Conservation (phyloP, 2,797 vertebrate genomes). For the Neosalanx taihuensis region DNA sequence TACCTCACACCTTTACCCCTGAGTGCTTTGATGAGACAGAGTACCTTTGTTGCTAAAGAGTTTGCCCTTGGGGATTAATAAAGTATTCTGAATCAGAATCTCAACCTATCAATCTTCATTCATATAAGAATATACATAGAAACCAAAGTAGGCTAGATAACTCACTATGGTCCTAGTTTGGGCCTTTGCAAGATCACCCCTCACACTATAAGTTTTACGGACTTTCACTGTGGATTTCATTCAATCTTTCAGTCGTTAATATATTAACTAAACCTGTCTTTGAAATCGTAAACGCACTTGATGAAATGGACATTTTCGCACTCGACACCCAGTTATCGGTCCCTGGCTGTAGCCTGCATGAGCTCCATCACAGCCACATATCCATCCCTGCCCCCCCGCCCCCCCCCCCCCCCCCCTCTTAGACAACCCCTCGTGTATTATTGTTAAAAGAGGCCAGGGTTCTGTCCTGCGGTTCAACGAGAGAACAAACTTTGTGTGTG, state of each 20-base stretch:
- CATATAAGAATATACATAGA: neutral
- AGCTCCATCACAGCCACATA: conserved; percentile 42
- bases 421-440: conserved; percentile 41
- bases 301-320: conserved; percentile 26
- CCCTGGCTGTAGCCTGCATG: conserved; percentile 28
- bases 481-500: no score
- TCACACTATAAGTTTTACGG: neutral
- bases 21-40: no score
- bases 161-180: neutral
- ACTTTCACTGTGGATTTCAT: neutral
- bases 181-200: neutral
- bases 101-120: no score
- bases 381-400: conserved; percentile 43
- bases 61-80: no score
- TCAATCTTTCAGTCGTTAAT: neutral
- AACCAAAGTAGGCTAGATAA: neutral
- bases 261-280: neutral
- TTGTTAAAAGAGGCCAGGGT: conserved; percentile 48
- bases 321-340: conserved; percentile 33
- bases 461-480: conserved; percentile 53
- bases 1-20: no score
- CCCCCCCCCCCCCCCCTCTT: no score
- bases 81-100: no score
- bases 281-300: neutral
- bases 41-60: no score